Percentiles rank a stretch among this genome's conserved stretches.
phyloP scores from a whole-genome alignment of 2,888 invertebrate genomes.

The Sacculina carcini region DNA sequence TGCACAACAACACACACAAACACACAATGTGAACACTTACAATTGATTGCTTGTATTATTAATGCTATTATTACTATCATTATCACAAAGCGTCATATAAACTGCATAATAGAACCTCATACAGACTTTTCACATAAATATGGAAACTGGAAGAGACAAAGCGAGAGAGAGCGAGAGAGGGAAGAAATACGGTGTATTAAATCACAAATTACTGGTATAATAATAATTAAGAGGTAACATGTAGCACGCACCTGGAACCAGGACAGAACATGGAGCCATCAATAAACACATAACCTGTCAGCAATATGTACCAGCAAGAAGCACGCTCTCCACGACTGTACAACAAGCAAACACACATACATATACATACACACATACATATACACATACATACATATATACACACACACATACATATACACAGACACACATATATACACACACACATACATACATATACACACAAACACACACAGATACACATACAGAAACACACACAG shows the following conservation, averaged over 20 bases:
- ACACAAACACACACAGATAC: too few relatives aligned
- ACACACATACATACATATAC: too few relatives aligned
- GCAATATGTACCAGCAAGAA: conserved; percentile 54
- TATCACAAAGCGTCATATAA: too few relatives aligned
- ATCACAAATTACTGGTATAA: conserved; percentile 1
- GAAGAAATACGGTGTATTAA: background rate
- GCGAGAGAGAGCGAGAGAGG: conserved; percentile 1
- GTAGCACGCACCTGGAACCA: conserved; percentile 35
- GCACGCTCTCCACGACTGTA: conserved; percentile 48
- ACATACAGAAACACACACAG: too few relatives aligned
- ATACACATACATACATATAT: background rate
- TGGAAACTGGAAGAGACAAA: conserved; percentile 18
- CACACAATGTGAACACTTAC: background rate
- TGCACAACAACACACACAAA: conserved; percentile 24
- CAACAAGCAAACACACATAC: background rate
- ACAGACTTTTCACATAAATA: too few relatives aligned
- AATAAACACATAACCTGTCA: conserved; percentile 57
- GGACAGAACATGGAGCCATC: conserved; percentile 61
- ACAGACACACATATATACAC: too few relatives aligned
- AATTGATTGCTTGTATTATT: background rate
- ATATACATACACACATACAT: background rate
- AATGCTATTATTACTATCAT: background rate
- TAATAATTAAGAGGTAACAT: background rate
- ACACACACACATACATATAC: background rate
- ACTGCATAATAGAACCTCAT: too few relatives aligned